phyloP scores from a whole-genome alignment of 2,797 vertebrate genomes.

The Pseudomugil gertrudae region DNA sequence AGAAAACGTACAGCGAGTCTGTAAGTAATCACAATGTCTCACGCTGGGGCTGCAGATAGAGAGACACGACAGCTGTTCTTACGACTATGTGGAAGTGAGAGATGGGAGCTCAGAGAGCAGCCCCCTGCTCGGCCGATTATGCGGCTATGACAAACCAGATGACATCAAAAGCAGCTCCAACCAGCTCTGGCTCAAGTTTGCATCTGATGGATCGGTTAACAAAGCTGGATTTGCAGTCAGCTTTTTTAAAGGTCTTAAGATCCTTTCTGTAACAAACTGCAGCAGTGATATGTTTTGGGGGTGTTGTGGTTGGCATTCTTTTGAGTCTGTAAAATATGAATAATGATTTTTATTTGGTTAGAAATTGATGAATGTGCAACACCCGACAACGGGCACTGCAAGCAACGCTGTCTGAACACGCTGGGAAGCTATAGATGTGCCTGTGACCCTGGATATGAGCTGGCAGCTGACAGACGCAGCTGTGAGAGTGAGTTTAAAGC shows the following conservation, averaged over 20 bases:
- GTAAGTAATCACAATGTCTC: background rate
- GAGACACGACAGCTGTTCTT: slow-evolving; percentile 92
- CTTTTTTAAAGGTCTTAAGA: slow-evolving; percentile 91
- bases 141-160: slow-evolving; percentile 91
- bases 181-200: slow-evolving; percentile 95
- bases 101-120: slow-evolving; percentile 87
- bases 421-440: slow-evolving; percentile 96
- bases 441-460: slow-evolving; percentile 94
- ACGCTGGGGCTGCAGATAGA: slow-evolving; percentile 84
- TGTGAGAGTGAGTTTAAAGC: slow-evolving; percentile 88
- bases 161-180: slow-evolving; percentile 94
- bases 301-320: background rate
- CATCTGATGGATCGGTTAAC: slow-evolving; percentile 94
- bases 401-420: slow-evolving; percentile 95
- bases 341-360: slow-evolving; percentile 53
- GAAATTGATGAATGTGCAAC: slow-evolving; percentile 94
- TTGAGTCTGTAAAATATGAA: background rate
- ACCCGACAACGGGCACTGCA: slow-evolving; percentile 90
- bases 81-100: slow-evolving; percentile 94
- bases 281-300: background rate
- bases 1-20: no score
- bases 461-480: slow-evolving; percentile 89
- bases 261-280: background rate
- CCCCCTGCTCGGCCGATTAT: slow-evolving; percentile 90
- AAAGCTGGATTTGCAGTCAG: slow-evolving; percentile 93